Percentiles rank a stretch among this genome's conserved stretches.
These are phyloP conservation scores for Chouioia cunea DNA, from an alignment of 2,888 invertebrate species.

Conservation along the genomic window DNA sequence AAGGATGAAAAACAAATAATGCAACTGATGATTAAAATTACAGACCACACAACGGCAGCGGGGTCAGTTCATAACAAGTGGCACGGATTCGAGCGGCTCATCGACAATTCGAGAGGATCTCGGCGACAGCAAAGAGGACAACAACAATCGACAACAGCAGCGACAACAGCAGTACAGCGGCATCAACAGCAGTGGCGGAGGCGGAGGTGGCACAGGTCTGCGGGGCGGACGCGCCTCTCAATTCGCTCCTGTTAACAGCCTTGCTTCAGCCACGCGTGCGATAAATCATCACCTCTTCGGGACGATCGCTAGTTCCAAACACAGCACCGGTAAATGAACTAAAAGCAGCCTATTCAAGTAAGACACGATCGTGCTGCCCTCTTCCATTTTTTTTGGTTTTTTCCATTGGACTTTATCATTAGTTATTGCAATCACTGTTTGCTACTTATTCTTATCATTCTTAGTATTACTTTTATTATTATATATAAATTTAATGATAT, in stretches of 20 bases:
- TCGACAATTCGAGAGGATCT: constrained; percentile 44
- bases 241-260: constrained; percentile 75
- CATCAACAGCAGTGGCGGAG: constrained; percentile 49
- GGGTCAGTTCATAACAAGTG: constrained; percentile 37
- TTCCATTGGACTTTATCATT: constrained; percentile 45
- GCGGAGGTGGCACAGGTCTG: constrained; percentile 63
- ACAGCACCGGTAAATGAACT: constrained; percentile 64
- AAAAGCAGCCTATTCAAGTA: constrained; percentile 51
- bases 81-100: constrained; percentile 42
- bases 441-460: constrained; percentile 25
- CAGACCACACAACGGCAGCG: constrained; percentile 42
- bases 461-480: background rate
- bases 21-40: background rate
- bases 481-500: constrained; percentile 4
- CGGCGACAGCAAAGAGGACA: constrained; percentile 30
- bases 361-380: constrained; percentile 53
- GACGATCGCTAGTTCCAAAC: constrained; percentile 70
- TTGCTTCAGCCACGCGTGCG: constrained; percentile 79
- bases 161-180: background rate
- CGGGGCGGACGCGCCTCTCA: constrained; percentile 69
- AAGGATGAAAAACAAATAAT: too few species aligned
- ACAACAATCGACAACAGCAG: constrained; percentile 39
- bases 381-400: constrained; percentile 37
- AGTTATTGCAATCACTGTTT: constrained; percentile 29
- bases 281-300: constrained; percentile 83